These are phyloP conservation scores for Aphis craccivora DNA, from an alignment of 1,140 invertebrate species.

Conservation along the genomic window DNA sequence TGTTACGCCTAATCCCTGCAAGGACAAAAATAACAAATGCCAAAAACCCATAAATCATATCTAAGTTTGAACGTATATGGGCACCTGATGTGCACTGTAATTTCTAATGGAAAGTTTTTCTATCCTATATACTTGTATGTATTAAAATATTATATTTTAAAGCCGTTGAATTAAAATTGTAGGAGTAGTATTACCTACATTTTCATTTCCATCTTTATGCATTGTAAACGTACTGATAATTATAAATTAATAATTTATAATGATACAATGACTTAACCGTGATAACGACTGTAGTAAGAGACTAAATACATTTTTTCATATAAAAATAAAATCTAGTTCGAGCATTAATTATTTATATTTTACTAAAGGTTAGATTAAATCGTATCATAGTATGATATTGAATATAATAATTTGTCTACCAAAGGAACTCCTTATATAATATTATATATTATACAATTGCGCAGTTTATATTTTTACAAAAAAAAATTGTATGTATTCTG, in stretches of 20 bases:
- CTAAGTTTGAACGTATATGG: not conserved
- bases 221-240: not conserved
- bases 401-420: not conserved
- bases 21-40: conserved; percentile 11
- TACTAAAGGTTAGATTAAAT: not conserved
- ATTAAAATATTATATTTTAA: conserved; percentile 15
- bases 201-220: not conserved
- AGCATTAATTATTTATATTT: not conserved
- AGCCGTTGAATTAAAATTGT: not conserved
- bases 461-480: not conserved
- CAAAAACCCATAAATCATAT: not conserved
- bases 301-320: not conserved
- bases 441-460: not conserved
- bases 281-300: not conserved
- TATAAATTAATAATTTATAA: no score
- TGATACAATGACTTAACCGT: not conserved
- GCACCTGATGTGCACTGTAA: not conserved
- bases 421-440: not conserved
- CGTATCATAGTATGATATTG: not conserved
- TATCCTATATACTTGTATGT: not conserved
- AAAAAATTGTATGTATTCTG: not conserved
- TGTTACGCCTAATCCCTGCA: not conserved
- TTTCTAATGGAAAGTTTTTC: conserved; percentile 2
- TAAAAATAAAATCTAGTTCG: not conserved
- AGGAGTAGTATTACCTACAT: not conserved